phyloP scores from a whole-genome alignment of 2,797 vertebrate species.

The Erithacus rubecula region DNA sequence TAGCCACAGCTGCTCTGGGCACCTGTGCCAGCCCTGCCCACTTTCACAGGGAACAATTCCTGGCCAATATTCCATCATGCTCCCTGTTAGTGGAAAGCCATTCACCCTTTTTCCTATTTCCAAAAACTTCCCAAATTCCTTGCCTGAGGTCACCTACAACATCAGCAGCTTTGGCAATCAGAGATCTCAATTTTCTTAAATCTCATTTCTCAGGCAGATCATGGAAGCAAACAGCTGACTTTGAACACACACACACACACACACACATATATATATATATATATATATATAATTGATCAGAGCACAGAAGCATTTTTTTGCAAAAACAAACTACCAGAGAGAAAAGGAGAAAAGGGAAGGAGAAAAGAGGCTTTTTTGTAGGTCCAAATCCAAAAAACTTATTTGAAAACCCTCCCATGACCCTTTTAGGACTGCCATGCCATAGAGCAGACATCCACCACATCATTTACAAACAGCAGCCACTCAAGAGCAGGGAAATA shows the following conservation, averaged over 20 bases:
- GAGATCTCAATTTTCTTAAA: neutral
- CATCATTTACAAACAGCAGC: neutral
- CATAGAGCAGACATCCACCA: neutral
- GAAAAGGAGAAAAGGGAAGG: neutral
- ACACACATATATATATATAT: too few species aligned
- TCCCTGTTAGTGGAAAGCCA: neutral
- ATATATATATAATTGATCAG: neutral
- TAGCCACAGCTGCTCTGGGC: neutral
- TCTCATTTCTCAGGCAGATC: neutral
- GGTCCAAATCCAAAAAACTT: neutral
- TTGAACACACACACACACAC: too few species aligned
- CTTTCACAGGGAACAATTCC: accelerated
- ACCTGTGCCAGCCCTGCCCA: neutral
- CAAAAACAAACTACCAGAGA: neutral
- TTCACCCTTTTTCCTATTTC: neutral
- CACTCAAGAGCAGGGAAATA: neutral
- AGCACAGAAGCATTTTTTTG: neutral
- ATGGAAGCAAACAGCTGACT: neutral
- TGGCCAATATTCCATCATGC: neutral
- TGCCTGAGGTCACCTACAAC: neutral
- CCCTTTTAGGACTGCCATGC: accelerated
- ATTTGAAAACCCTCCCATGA: neutral
- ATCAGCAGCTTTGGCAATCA: neutral
- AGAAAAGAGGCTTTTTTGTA: neutral
- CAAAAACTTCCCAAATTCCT: neutral